Base-by-base conservation (phyloP, 1,140 invertebrate genomes). In the Formica selysi region DNA sequence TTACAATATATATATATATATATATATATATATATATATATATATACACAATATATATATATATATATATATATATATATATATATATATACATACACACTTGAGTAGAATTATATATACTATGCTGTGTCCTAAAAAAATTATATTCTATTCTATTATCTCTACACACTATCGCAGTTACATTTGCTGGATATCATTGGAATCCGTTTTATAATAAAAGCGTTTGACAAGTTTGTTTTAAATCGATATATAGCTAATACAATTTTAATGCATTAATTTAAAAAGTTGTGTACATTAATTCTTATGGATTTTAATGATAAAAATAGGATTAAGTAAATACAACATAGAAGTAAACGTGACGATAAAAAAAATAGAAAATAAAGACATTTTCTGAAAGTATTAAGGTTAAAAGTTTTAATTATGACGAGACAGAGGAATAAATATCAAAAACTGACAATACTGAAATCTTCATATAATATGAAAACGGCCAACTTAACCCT, bases 401-500 rank as follows among this genome's bases (percentile, higher is more conserved):
- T 16, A 19, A 76, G 13, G n/a, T 76, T 59, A 76, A 76, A 8
- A 13, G 4, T 44, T 62, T 76, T 44, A 32, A 32, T 44, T 29
- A 62, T 44, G 26, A 8, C 8, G 4, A 32, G 32, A 62, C 57
- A 61, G 11, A 71, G 1, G 51, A 70, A 73, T 71, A 81, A 44
- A 81, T 61, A 5, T 48, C 38, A 54, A 59, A 2, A 76, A 36
- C 16, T 85, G 61, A 4, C 73, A 44, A 48, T 26, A 19, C 16
- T 19, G n/a, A 36, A 65, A 62, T 3, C 3, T n/a, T 61, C 57
- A 61, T 61, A 11, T 68, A 29, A 71, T 41, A 44, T 38, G 13
- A n/a, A 79, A 80, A 80, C 44, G n/a, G 22, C 38, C 13, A 57
- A 65, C n/a, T 41, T 68, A 80, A 80, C 62, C 41, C 41, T 8